A percentile compares a stretch with the other conserved stretches of the same genome.
These are phyloP conservation scores for Gouania willdenowi DNA, from an alignment of 2,797 vertebrate genomes.

Conservation along the genomic window DNA sequence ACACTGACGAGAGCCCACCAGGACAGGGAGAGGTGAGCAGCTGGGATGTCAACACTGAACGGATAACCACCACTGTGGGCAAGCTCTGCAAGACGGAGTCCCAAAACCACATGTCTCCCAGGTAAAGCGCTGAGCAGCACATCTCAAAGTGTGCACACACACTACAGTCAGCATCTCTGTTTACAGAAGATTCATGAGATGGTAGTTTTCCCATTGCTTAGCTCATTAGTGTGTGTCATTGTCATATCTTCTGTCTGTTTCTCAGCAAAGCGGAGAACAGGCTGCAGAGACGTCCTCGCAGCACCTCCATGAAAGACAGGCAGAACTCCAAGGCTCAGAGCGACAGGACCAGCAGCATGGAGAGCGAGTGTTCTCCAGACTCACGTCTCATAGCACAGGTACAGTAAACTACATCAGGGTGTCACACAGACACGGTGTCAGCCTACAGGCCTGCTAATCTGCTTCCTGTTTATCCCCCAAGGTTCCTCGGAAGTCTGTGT, in stretches of 20 bases:
- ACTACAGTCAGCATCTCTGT: too few species aligned
- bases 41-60: conserved; percentile 76
- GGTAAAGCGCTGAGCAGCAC: conserved; percentile 53
- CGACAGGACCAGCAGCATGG: conserved; percentile 75
- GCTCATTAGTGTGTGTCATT: not conserved
- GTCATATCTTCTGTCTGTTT: conserved; percentile 7
- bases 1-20: conserved; percentile 56
- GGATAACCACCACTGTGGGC: conserved; percentile 68
- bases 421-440: not conserved
- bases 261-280: conserved; percentile 73
- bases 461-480: conserved; percentile 28
- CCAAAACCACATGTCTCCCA: conserved; percentile 83
- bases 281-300: conserved; percentile 71
- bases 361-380: conserved; percentile 76
- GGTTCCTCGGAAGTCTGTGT: conserved; percentile 81
- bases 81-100: conserved; percentile 83
- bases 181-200: not conserved
- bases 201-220: not conserved
- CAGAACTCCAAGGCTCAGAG: conserved; percentile 79
- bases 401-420: not conserved
- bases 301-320: conserved; percentile 80
- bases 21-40: conserved; percentile 62
- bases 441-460: not conserved
- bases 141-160: conserved; percentile 6
- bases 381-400: conserved; percentile 71